Evolutionary conservation across 2,113 vertebrate species (phyloP), one percentile per base, ranked within the genome.

Genomic region (Cyanoliseus patagonus): DNA sequence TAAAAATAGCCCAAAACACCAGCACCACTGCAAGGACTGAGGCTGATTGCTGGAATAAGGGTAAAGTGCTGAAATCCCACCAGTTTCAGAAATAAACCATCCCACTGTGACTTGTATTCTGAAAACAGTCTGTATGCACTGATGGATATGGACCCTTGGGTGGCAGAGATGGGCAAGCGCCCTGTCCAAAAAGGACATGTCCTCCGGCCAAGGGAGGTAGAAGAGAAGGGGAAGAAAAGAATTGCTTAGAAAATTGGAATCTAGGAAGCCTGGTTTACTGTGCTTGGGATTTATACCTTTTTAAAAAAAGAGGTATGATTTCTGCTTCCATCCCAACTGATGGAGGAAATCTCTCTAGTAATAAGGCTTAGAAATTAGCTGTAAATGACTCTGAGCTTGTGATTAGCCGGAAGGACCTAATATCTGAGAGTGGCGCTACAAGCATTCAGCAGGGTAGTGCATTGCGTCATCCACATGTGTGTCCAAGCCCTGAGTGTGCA

Each of bases 391-490:
- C 17, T 5, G 31, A 57, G 41, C 27, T 78, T 57, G 10, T 44
- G 67, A 75, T 82, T 47, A 28, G 13, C 4, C 10, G 27, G 51
- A 64, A 23, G 23, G 17, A 63, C 31, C 5, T 41, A 11, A 27
- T 30, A 57, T 52, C 37, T 78, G 27, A 9, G 17, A 24, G 17
- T 2, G 18, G 6, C 2, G 2, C 11, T 42, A 33, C 15, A 53
- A 63, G 30, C 20, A n/a, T n/a, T n/a, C n/a, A n/a, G n/a, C 18
- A 0, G 0, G 37, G 7, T 14, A 33, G 22, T 4, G 4, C 2
- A 0, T 3, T 31, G 55, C 22, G 46, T 55, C 4, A 2, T 9
- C 42, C 23, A 2, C 1, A 0, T 4, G 25, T 0, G 1, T 1
- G 6, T 31, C 39, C 66, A 20, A 77, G 39, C 28, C 25, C 51